Percentiles rank a stretch among this genome's conserved stretches.
These are phyloP conservation scores for Tilapia sparmanii DNA, from an alignment of 2,113 vertebrate genomes.

Conservation along the genomic window DNA sequence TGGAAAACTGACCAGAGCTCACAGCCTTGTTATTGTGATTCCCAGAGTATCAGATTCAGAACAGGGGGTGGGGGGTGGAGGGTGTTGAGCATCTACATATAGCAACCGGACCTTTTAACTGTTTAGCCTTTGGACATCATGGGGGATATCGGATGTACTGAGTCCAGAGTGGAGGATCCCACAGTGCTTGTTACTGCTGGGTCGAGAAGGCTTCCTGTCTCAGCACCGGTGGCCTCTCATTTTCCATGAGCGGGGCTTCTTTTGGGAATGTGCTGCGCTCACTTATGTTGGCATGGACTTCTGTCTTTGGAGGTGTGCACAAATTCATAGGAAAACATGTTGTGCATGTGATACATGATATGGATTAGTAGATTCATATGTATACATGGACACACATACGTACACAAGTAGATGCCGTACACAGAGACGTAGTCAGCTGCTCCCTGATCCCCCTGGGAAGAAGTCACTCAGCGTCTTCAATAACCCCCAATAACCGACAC, in stretches of 20 bases:
- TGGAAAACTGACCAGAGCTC: constrained; percentile 43
- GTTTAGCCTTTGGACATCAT: constrained; percentile 69
- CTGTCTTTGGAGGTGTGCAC: constrained; percentile 15
- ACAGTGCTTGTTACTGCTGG: constrained; percentile 56
- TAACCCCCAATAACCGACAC: constrained; percentile 6
- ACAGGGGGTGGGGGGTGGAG: not conserved
- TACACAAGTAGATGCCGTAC: not conserved
- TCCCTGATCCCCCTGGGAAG: constrained; percentile 38
- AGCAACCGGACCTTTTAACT: constrained; percentile 67
- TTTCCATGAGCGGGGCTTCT: constrained; percentile 48
- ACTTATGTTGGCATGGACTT: constrained; percentile 19
- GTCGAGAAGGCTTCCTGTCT: constrained; percentile 55
- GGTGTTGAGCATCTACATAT: constrained; percentile 63
- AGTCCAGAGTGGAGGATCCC: constrained; percentile 55
- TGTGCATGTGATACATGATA: constrained; percentile 57
- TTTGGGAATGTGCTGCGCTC: constrained; percentile 53
- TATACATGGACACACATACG: not conserved
- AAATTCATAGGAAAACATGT: constrained; percentile 49
- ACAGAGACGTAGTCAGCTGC: constrained; percentile 52
- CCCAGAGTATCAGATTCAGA: constrained; percentile 66
- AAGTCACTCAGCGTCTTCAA: constrained; percentile 59
- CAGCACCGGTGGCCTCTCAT: constrained; percentile 41
- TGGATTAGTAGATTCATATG: constrained; percentile 19
- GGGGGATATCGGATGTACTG: constrained; percentile 58
- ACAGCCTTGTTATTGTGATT: constrained; percentile 57